Conservation (phyloP, 2,113 vertebrate species). For the Chaetops frenatus region DNA sequence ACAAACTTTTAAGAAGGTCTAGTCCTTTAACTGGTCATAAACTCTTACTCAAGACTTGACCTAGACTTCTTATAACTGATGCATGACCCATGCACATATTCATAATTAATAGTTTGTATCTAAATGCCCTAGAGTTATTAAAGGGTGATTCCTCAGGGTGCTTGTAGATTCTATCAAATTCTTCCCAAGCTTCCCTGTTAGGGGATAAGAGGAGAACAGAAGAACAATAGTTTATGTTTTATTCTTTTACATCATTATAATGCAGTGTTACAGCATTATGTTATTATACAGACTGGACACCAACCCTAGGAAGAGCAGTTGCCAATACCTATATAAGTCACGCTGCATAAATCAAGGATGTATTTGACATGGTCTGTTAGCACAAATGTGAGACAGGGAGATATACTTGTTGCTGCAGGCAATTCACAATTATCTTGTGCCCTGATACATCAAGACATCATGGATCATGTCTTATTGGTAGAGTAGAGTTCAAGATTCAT, state of each 20-base stretch:
- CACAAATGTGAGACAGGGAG: neutral
- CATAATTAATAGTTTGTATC: neutral
- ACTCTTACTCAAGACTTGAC: neutral
- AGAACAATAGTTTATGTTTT: neutral
- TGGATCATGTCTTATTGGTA: neutral
- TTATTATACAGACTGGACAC: neutral
- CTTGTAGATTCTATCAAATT: neutral
- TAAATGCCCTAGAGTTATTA: neutral
- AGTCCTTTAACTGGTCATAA: neutral
- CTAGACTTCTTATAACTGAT: neutral
- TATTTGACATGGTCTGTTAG: neutral
- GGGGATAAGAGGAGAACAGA: neutral
- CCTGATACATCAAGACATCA: neutral
- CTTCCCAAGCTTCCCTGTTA: neutral
- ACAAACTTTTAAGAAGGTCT: neutral
- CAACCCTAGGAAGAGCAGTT: neutral
- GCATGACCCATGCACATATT: neutral
- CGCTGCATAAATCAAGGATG: neutral
- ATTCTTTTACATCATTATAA: neutral
- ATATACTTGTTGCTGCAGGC: neutral
- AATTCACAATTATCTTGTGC: neutral
- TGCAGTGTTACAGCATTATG: neutral
- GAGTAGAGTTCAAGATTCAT: neutral
- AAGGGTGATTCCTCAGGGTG: neutral
- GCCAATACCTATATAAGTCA: neutral